Base-by-base conservation (phyloP, 2,797 vertebrate genomes). In the Glossophaga mutica region DNA sequence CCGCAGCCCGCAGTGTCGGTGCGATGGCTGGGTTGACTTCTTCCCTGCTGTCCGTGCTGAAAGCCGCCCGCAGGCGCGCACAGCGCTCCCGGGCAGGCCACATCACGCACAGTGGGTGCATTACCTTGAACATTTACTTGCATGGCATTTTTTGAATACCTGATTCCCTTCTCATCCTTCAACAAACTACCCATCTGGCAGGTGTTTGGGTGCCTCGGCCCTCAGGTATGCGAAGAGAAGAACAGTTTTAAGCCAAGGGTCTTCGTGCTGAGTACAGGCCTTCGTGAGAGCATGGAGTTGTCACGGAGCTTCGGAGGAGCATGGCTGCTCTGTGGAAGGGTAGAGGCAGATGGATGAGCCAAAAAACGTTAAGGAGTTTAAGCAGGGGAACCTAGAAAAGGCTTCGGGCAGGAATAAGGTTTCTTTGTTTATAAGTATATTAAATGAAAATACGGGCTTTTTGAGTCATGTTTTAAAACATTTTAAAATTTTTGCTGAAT, bases 301-400 rank as follows among this genome's bases (percentile, higher is more conserved):
- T 95, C 95, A 26, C 48, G 84, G 85, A 78, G 73, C 57, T 57
- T 94, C 52, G 87, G 79, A 90, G 85, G 87, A 84, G 70, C 48
- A 4, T 67, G 87, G 71, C 90, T 83, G 79, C 32, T 70, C 50
- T n/a, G 59, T 84, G 52, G 76, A 76, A 81, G 95, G 96, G 95
- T 84, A 71, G 96, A 93, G 83, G 94, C 55, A 92, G 70, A 85
- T 39, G 46, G 81, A 79, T 83, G 94, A 95, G 87, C 84, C 96
- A 94, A 85, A 91, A 92, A n/a, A 22, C 78, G 87, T 88, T 77
- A 57, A 95, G 96, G 96, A 96, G 95, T 97, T 95, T 94, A 84
- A 96, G 92, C 87, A 96, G 94, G 90, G 46, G 67, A 90, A 59
- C 55, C n/a, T 91, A 76, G 81, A 90, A 92, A 93, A 91, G 39